Base-by-base conservation (phyloP, 2,113 vertebrate genomes). In the Pipra filicauda region DNA sequence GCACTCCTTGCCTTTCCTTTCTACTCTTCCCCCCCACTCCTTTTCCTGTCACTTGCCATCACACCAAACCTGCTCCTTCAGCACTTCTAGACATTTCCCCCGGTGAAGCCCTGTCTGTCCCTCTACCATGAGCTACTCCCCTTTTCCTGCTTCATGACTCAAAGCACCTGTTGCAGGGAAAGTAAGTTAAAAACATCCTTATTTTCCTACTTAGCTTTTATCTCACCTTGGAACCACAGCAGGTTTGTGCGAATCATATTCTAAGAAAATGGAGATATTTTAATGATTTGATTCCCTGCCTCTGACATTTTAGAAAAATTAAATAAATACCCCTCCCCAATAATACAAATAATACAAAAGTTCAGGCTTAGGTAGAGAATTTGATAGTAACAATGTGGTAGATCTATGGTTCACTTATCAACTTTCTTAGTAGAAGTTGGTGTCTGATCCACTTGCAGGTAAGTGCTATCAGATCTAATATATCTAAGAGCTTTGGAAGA, bases 1-100 rank as follows among this genome's bases (percentile, higher is more conserved):
- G 1, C 5, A 27, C 10, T 80, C 39, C 49, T 57, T 3, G 4
- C 27, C 57, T 23, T 82, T 57, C 20, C 76, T 73, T 49, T 46
- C 49, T 58, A 12, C 22, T 27, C 55, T 5, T 1, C 0, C 8
- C 16, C 20, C 1, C 4, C 5, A 6, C 7, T 51, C 35, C 28
- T 77, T 81, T 67, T 79, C n/a, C 79, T 78, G 13, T 52, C 48
- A 57, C 35, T 79, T 81, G 59, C 30, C 43, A 85, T 44, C 37
- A 43, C 28, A 66, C 5, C 21, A 39, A 43, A 62, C 18, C 33
- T 66, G 14, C 35, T 77, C 33, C 43, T 79, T 64, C 64, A 86
- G 59, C 24, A 54, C 48, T 95, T 88, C 28, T 21, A 71, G 61
- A 46, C 12, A n/a, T n/a, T n/a, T 73, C 26, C 15, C 15, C 30